Evolutionary conservation across 2,888 invertebrate genomes (phyloP), one percentile per base, ranked within the genome.

Genomic region (Eupeodes latifasciatus): DNA sequence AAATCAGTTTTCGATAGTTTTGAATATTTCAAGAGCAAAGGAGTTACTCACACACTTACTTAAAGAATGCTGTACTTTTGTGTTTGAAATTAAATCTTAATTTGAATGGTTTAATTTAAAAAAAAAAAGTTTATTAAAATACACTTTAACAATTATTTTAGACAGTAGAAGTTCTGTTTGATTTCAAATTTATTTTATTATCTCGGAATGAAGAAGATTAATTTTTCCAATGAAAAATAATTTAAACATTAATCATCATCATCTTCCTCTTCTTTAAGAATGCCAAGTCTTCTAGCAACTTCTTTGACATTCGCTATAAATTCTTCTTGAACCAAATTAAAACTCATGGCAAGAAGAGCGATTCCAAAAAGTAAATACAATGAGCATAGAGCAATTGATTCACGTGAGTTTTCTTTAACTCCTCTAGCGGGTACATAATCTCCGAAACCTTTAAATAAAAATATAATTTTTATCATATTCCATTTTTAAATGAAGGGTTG

Each of bases 301-400:
- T 96, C 95, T 91, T 98, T 97, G 6, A 98, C 98, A 92, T 97
- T 97, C 84, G 96, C 97, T 89, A 98, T 97, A 11, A 98, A 98
- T 93, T 98, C 98, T 92, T 98, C 98, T 93, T 98, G 98, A 62
- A 99, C 98, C 92, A 99, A 94, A 94, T 99, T 99, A 94, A 99
- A 99, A 91, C 98, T 98, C 99, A 99, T 99, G 44, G 98, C 98
- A 89, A 99, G 94, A 64, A 99, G 94, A 0, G 98, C 98, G 92
- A 99, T 99, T 9, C 99, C 99, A 93, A 99, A 98, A 61, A 99
- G 95, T 89, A 99, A 94, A 94, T 99, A 99, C 79, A 99, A 94
- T 0, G 98, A 98, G 91, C 98, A 98, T 76, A 98, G 95, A 0
- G 98, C 98, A 89, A 99, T 95, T 4, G 94, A 93, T 81, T 90